Percentiles rank a stretch among this genome's conserved stretches.
Evolutionary conservation across 2,797 vertebrate species (phyloP).

Genomic region (Acropternis orthonyx): DNA sequence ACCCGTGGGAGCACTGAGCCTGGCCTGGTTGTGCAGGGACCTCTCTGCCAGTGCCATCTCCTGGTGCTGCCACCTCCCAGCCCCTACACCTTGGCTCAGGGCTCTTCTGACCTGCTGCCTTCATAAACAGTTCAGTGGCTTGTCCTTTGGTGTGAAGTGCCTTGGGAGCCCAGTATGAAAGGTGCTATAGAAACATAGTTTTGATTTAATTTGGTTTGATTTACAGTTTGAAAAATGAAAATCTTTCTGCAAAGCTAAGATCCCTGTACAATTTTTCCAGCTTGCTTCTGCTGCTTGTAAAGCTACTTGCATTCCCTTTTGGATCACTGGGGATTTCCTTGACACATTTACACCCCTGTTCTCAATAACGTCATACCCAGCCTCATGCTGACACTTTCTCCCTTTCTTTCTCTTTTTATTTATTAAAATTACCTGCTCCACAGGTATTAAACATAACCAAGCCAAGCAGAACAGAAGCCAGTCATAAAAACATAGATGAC

Average conservation of each 20-base stretch:
- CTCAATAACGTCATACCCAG: constrained; percentile 25
- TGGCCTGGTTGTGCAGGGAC: background rate
- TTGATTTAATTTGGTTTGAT: constrained; percentile 51
- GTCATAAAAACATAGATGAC: background rate
- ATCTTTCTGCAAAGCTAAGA: constrained; percentile 33
- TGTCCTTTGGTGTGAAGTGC: background rate
- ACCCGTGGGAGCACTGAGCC: accelerated
- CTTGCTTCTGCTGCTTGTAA: constrained; percentile 53
- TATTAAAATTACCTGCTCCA: constrained; percentile 39
- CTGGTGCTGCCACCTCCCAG: background rate
- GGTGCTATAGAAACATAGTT: background rate
- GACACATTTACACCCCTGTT: constrained; percentile 60
- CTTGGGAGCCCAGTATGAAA: background rate
- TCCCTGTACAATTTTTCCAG: constrained; percentile 26
- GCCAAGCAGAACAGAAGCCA: background rate
- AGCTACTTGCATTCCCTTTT: constrained; percentile 57
- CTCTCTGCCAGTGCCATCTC: background rate
- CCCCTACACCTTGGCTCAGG: background rate
- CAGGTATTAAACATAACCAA: constrained; percentile 40
- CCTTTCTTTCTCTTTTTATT: constrained; percentile 16
- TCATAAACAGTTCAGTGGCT: background rate
- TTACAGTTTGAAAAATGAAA: constrained; percentile 54
- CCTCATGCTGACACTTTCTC: constrained; percentile 19
- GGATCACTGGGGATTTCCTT: constrained; percentile 51
- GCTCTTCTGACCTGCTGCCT: background rate